A percentile compares a stretch with the other conserved stretches of the same genome.
These are phyloP conservation scores for Choreutis nemorana DNA, from an alignment of 2,888 invertebrate genomes.

Conservation along the genomic window DNA sequence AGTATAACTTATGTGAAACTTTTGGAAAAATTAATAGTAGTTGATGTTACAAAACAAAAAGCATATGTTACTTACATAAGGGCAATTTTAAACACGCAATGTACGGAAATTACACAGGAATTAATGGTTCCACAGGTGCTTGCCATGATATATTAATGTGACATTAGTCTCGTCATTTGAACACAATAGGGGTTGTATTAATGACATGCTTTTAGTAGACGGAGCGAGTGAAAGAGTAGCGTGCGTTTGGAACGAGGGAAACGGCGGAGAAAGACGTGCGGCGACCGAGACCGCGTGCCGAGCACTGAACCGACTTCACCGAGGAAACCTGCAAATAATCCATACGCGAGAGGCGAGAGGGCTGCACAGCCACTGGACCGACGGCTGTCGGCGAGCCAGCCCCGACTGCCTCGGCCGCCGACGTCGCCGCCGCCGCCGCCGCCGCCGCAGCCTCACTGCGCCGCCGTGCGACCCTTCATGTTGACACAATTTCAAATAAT, in stretches of 20 bases:
- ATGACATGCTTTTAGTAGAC: conserved; percentile 40
- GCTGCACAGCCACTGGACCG: conserved; percentile 61
- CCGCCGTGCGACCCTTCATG: conserved; percentile 26
- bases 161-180: conserved; percentile 38
- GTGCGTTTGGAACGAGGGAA: conserved; percentile 10
- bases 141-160: conserved; percentile 37
- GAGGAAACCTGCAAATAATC: conserved; percentile 53
- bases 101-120: conserved; percentile 31
- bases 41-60: not conserved
- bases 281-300: conserved; percentile 47
- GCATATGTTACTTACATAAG: conserved; percentile 22
- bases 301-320: conserved; percentile 48
- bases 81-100: conserved; percentile 15
- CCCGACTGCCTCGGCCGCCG: conserved; percentile 34
- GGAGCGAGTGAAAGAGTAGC: conserved; percentile 23
- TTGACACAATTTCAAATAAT: conserved; percentile 60
- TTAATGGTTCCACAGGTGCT: conserved; percentile 43
- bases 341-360: conserved; percentile 51
- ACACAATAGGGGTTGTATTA: conserved; percentile 34
- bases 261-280: conserved; percentile 26
- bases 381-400: conserved; percentile 43
- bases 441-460: conserved; percentile 24
- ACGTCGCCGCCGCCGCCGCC: conserved; percentile 20
- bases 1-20: too few species aligned
- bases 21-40: too few species aligned